Conservation (phyloP, 2,113 vertebrate genomes). For the Ibidorhyncha struthersii region DNA sequence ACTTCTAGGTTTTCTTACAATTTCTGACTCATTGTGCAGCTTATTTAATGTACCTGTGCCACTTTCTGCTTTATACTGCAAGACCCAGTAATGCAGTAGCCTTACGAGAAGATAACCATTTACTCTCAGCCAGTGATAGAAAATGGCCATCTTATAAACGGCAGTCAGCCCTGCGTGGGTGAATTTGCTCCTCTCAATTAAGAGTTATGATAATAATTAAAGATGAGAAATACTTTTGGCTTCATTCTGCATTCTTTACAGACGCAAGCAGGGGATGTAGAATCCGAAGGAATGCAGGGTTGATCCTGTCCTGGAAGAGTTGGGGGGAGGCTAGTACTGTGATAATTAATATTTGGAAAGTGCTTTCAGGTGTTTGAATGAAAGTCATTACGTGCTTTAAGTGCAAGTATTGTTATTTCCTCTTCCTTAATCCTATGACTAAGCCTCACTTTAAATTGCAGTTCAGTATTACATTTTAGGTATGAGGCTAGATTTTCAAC, state of each 20-base stretch:
- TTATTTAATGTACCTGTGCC: neutral
- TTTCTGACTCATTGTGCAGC: neutral
- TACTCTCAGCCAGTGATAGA: neutral
- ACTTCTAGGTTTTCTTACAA: neutral
- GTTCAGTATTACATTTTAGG: neutral
- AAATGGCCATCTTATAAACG: neutral
- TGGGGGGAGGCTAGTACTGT: neutral
- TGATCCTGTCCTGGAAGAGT: neutral
- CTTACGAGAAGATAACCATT: neutral
- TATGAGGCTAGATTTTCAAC: neutral
- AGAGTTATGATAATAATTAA: neutral
- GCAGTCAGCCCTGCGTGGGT: neutral
- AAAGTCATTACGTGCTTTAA: neutral
- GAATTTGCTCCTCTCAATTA: neutral
- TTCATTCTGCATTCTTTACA: neutral
- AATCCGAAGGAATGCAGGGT: neutral
- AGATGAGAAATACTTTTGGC: neutral
- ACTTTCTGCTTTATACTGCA: neutral
- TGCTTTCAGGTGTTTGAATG: constrained; percentile 1
- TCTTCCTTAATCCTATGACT: neutral
- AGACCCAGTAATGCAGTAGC: neutral
- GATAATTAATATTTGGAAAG: neutral
- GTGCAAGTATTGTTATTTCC: constrained; percentile 8
- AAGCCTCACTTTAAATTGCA: neutral
- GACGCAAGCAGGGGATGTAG: neutral